These are phyloP conservation scores for Pristionchus fissidentatus DNA, from an alignment of 2,888 invertebrate species.

Conservation along the genomic window DNA sequence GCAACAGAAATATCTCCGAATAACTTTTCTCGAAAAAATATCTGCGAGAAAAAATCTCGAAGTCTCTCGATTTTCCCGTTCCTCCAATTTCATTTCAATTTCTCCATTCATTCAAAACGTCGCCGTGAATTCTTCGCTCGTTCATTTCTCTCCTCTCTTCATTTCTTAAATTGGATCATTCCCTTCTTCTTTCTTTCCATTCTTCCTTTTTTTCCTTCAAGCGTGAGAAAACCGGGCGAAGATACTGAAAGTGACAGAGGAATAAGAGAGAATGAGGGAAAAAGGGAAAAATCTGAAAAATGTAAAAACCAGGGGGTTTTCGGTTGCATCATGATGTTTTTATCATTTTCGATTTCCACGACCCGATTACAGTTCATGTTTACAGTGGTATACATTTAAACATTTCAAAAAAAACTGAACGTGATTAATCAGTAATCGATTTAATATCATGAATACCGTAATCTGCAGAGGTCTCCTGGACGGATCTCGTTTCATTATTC, in stretches of 20 bases:
- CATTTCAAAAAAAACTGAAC: too few relatives aligned
- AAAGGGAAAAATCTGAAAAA: neutral
- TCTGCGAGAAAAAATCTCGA: too few relatives aligned
- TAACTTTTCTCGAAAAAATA: too few relatives aligned
- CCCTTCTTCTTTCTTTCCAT: neutral
- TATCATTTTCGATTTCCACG: too few relatives aligned
- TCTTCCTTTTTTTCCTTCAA: slow-evolving; percentile 2
- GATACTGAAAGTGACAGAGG: slow-evolving; percentile 28
- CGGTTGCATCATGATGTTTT: too few relatives aligned
- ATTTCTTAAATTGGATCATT: slow-evolving; percentile 34
- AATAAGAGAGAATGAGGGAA: slow-evolving; percentile 6
- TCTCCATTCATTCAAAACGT: too few relatives aligned
- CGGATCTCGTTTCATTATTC: slow-evolving; percentile 59
- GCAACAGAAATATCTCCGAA: too few relatives aligned
- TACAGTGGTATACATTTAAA: too few relatives aligned
- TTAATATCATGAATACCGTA: neutral
- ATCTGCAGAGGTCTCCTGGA: slow-evolving; percentile 33
- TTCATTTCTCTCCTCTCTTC: neutral
- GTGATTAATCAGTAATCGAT: neutral
- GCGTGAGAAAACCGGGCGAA: slow-evolving; percentile 31
- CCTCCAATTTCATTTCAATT: slow-evolving; percentile 11
- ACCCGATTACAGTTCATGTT: too few relatives aligned
- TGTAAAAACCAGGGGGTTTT: neutral
- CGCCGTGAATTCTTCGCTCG: neutral
- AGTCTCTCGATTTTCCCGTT: too few relatives aligned